Evolutionary conservation across 2,888 invertebrate species (phyloP).

Genomic region (Drosophila anomalata): DNA sequence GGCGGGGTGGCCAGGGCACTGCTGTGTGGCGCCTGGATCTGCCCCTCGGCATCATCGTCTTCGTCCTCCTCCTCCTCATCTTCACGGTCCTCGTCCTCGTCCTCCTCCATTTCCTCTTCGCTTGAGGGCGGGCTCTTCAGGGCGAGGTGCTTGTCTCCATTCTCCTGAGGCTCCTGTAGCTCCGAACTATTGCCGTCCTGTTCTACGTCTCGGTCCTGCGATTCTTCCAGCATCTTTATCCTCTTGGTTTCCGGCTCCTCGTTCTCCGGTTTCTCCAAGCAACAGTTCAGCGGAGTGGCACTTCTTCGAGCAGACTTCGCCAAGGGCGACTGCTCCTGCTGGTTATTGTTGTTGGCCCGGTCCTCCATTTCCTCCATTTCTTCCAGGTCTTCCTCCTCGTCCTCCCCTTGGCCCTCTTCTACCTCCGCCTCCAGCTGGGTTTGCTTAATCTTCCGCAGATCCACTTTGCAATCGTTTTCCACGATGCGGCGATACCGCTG

Average conservation of each 20-base stretch:
- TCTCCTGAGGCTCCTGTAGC: conserved; percentile 8
- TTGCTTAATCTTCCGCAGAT: conserved; percentile 58
- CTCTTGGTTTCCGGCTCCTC: conserved; percentile 35
- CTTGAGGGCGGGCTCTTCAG: conserved; percentile 40
- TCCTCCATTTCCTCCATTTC: conserved; percentile 61
- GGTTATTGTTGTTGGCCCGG: conserved; percentile 63
- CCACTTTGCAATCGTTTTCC: conserved; percentile 54
- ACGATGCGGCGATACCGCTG: conserved; percentile 80
- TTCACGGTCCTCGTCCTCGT: conserved; percentile 29
- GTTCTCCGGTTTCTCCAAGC: conserved; percentile 7
- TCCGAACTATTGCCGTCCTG: conserved; percentile 14
- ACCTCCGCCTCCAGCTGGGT: conserved; percentile 48
- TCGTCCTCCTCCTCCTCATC: conserved; percentile 45
- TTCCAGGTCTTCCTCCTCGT: conserved; percentile 40
- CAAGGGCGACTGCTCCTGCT: conserved; percentile 17
- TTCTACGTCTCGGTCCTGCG: conserved; percentile 23
- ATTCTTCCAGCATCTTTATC: conserved; percentile 30
- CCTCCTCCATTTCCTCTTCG: conserved; percentile 33
- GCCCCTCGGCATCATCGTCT: conserved; percentile 34
- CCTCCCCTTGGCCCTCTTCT: conserved; percentile 39
- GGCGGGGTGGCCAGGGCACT: conserved; percentile 71
- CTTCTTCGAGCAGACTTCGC: conserved; percentile 31
- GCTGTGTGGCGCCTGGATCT: conserved; percentile 70
- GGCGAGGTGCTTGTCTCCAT: conserved; percentile 9
- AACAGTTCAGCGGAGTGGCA: conserved; percentile 50